A percentile compares a stretch with the other conserved stretches of the same genome.
phyloP scores from a whole-genome alignment of 2,888 invertebrate genomes.

The Tachina fera region DNA sequence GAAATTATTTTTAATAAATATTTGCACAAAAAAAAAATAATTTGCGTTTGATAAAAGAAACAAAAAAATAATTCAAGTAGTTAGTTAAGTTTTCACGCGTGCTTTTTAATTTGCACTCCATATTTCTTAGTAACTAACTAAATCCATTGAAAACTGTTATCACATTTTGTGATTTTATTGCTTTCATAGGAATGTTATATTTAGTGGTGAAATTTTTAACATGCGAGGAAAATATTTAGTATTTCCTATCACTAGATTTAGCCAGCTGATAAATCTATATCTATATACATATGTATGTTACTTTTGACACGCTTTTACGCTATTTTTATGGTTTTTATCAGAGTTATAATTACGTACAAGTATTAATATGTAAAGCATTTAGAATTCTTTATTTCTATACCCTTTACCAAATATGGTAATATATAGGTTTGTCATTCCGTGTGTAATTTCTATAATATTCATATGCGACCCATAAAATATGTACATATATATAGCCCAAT shows the following conservation, averaged over 20 bases:
- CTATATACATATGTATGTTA: neutral
- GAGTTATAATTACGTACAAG: neutral
- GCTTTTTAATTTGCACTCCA: neutral
- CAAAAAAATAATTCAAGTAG: neutral
- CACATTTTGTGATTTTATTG: neutral
- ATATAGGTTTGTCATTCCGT: too few relatives aligned
- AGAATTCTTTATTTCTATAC: too few relatives aligned
- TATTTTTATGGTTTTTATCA: neutral
- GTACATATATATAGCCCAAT: too few relatives aligned
- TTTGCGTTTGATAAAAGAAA: neutral
- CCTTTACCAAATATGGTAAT: too few relatives aligned
- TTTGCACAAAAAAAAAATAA: neutral
- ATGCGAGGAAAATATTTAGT: neutral
- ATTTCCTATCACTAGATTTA: neutral
- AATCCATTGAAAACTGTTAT: neutral
- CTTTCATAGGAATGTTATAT: neutral
- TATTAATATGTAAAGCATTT: too few relatives aligned
- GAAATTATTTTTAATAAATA: neutral
- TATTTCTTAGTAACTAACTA: neutral
- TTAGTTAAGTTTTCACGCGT: neutral
- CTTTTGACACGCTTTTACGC: neutral
- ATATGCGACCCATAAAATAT: too few relatives aligned
- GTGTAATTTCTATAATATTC: too few relatives aligned
- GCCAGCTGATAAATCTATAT: neutral
- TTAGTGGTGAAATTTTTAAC: neutral